Evolutionary conservation across 2,797 vertebrate genomes (phyloP).

Genomic region (Halcyon leucocephala): DNA sequence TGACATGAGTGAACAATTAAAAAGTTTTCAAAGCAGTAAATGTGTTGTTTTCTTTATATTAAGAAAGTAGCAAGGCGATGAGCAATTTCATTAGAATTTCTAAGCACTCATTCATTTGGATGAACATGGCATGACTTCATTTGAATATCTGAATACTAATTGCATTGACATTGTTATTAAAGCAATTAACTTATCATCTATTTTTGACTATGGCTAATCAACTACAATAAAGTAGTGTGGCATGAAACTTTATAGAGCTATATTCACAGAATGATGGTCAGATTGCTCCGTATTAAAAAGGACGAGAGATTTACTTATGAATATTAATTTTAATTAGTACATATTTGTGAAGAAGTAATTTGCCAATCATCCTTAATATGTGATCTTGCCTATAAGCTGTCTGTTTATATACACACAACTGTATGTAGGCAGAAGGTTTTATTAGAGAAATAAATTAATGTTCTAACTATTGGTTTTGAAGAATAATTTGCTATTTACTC

Average conservation of each 20-base stretch:
- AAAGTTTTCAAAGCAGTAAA: background rate
- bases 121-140: background rate
- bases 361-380: background rate
- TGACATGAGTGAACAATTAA: background rate
- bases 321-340: slow-evolving; percentile 44
- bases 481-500: slow-evolving; percentile 58
- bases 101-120: background rate
- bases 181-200: slow-evolving; percentile 16
- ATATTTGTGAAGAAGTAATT: slow-evolving; percentile 41
- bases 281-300: background rate
- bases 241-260: background rate
- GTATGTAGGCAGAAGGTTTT: slow-evolving; percentile 1
- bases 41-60: background rate
- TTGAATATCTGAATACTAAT: slow-evolving; percentile 13
- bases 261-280: background rate
- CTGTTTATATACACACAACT: background rate
- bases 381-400: slow-evolving; percentile 6
- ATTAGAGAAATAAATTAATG: slow-evolving; percentile 36
- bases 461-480: slow-evolving; percentile 46
- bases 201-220: slow-evolving; percentile 14
- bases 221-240: background rate
- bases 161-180: slow-evolving; percentile 5
- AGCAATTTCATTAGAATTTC: background rate
- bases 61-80: background rate
- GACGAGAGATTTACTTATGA: slow-evolving; percentile 10